A percentile compares a stretch with the other conserved stretches of the same genome.
These are phyloP conservation scores for Ochlodes sylvanus DNA, from an alignment of 2,888 invertebrate species.

Conservation along the genomic window DNA sequence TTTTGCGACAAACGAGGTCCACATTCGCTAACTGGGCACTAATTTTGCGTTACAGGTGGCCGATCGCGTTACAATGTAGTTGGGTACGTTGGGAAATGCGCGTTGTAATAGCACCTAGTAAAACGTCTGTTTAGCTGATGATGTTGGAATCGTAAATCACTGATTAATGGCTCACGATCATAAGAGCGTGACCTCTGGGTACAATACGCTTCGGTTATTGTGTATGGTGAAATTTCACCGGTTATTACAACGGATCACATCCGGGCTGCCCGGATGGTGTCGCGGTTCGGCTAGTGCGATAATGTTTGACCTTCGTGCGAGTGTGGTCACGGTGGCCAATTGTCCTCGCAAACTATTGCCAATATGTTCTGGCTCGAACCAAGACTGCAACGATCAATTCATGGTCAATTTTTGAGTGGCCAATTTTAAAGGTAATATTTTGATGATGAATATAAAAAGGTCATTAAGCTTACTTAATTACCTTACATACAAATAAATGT, in stretches of 20 bases:
- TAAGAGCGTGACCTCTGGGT: slow-evolving; percentile 73
- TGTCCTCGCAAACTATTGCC: slow-evolving; percentile 44
- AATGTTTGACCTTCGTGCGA: slow-evolving; percentile 58
- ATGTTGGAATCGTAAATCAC: slow-evolving; percentile 58
- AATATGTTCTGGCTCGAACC: slow-evolving; percentile 21
- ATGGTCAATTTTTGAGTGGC: no score
- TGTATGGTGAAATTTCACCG: slow-evolving; percentile 80
- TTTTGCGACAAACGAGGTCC: slow-evolving; percentile 22
- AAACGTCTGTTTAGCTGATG: slow-evolving; percentile 41
- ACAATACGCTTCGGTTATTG: slow-evolving; percentile 62
- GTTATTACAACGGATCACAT: slow-evolving; percentile 79
- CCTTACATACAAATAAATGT: no score
- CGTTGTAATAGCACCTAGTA: slow-evolving; percentile 58
- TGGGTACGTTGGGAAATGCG: slow-evolving; percentile 60
- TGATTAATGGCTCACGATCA: slow-evolving; percentile 70
- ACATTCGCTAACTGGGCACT: slow-evolving; percentile 48
- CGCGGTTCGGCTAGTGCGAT: slow-evolving; percentile 71
- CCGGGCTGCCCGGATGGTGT: slow-evolving; percentile 78
- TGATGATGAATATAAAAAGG: no score
- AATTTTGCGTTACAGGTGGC: slow-evolving; percentile 47
- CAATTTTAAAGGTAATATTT: slow-evolving; percentile 14
- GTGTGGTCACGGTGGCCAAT: slow-evolving; percentile 37
- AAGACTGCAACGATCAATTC: slow-evolving; percentile 30
- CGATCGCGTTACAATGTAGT: slow-evolving; percentile 27
- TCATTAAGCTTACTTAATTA: no score